These are phyloP conservation scores for Botrylloides violaceus DNA, from an alignment of 23 tunicate genomes.

Conservation along the genomic window DNA sequence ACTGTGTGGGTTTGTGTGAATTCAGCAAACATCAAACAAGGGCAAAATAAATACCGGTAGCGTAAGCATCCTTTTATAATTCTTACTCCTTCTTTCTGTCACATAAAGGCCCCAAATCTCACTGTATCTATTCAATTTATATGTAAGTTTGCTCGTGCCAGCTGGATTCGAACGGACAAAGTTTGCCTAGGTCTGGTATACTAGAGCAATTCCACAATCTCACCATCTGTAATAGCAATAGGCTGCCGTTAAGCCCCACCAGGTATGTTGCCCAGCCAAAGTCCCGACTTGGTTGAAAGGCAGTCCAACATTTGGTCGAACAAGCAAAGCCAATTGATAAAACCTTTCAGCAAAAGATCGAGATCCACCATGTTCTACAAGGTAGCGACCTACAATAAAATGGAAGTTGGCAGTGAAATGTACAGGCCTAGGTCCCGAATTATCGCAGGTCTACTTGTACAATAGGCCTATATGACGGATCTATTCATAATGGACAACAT, in stretches of 20 bases:
- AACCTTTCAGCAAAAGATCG: slow-evolving; percentile 42
- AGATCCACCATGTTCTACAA: slow-evolving; percentile 57
- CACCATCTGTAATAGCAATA: slow-evolving; percentile 85
- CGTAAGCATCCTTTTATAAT: no score
- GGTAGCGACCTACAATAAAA: slow-evolving; percentile 66
- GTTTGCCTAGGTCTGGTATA: no score
- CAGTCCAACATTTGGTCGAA: slow-evolving; percentile 58
- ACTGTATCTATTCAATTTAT: no score
- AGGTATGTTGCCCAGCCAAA: slow-evolving; percentile 49
- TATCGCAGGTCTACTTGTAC: no score
- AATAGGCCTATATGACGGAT: background rate
- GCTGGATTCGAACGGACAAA: no score
- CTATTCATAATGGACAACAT: background rate
- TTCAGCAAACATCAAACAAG: no score
- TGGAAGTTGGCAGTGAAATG: background rate
- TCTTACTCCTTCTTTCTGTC: no score
- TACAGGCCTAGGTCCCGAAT: background rate
- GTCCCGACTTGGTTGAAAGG: slow-evolving; percentile 92
- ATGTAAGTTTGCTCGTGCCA: no score
- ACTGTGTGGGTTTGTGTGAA: no score
- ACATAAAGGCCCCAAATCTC: no score
- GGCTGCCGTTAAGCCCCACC: slow-evolving; percentile 92
- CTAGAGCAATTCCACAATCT: no score
- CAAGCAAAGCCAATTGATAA: slow-evolving; percentile 60
- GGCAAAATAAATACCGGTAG: no score